These are phyloP conservation scores for Scolopax bukidnonensis DNA, from an alignment of 2,797 vertebrate genomes.

Conservation along the genomic window DNA sequence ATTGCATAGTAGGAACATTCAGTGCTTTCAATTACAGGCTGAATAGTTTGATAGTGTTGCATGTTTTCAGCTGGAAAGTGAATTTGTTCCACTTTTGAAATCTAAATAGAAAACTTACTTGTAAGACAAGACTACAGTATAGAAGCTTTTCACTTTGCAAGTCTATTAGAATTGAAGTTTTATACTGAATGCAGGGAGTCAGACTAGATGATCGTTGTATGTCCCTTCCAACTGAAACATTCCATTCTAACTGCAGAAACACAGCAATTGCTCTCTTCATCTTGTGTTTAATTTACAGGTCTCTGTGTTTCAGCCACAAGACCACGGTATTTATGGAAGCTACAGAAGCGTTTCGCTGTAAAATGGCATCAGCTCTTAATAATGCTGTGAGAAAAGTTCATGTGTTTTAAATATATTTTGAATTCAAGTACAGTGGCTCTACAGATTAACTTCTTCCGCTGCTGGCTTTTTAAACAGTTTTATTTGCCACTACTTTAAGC, in stretches of 20 bases:
- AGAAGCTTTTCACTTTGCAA: background rate
- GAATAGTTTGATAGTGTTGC: background rate
- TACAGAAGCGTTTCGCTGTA: background rate
- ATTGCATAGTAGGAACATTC: background rate
- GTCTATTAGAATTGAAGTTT: background rate
- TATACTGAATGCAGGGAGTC: background rate
- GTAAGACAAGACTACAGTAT: background rate
- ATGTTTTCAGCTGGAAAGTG: background rate
- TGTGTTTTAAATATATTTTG: background rate
- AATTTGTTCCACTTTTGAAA: background rate
- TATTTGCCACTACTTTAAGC: background rate
- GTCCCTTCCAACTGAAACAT: background rate
- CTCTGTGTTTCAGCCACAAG: background rate
- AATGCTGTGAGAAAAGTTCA: background rate
- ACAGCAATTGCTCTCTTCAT: background rate
- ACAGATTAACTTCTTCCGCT: background rate
- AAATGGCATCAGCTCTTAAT: background rate
- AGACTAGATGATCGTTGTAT: background rate
- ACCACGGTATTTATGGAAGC: background rate
- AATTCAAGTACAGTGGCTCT: background rate
- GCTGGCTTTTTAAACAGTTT: background rate
- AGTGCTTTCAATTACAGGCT: background rate
- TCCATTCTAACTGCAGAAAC: background rate
- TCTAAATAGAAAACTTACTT: background rate
- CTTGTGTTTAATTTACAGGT: background rate